Conservation (phyloP, 2,888 invertebrate species). For the Chironomus riparius region DNA sequence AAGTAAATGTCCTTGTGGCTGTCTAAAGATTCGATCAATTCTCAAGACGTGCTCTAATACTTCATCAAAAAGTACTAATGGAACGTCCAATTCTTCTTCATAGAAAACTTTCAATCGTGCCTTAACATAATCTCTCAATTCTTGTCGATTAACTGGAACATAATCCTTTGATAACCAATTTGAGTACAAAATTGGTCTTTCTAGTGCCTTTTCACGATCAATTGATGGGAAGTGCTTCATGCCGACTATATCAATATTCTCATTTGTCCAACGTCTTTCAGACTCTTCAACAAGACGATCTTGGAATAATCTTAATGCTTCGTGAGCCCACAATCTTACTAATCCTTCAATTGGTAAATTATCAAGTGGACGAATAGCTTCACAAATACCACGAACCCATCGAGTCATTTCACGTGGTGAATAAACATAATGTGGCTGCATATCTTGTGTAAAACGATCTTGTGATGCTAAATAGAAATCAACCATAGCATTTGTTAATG, state of each 20-base stretch:
- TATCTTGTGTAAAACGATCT: constrained; percentile 97
- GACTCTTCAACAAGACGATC: constrained; percentile 88
- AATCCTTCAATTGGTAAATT: constrained; percentile 85
- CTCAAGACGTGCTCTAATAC: constrained; percentile 98
- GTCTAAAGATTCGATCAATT: constrained; percentile 98
- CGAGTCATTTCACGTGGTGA: constrained; percentile 98
- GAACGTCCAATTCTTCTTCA: constrained; percentile 98
- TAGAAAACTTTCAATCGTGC: constrained; percentile 97
- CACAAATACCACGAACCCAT: constrained; percentile 99
- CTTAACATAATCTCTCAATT: constrained; percentile 91
- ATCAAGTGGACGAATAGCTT: constrained; percentile 94
- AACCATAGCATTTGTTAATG: constrained; percentile 97
- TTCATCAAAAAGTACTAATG: constrained; percentile 95
- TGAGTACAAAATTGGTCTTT: constrained; percentile 92
- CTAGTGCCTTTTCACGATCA: constrained; percentile 74
- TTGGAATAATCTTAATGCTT: constrained; percentile 95
- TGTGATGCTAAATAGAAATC: constrained; percentile 95
- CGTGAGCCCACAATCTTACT: constrained; percentile 98
- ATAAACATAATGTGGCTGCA: constrained; percentile 99
- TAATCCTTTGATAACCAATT: constrained; percentile 99
- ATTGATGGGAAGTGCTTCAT: constrained; percentile 91
- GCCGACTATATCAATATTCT: constrained; percentile 88
- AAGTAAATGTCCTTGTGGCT: constrained; percentile 95
- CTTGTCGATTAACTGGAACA: constrained; percentile 89
- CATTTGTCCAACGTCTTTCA: constrained; percentile 96